Percentiles rank a stretch among this genome's conserved stretches.
phyloP scores from a whole-genome alignment of 2,113 vertebrate species.

The Pedetes capensis region DNA sequence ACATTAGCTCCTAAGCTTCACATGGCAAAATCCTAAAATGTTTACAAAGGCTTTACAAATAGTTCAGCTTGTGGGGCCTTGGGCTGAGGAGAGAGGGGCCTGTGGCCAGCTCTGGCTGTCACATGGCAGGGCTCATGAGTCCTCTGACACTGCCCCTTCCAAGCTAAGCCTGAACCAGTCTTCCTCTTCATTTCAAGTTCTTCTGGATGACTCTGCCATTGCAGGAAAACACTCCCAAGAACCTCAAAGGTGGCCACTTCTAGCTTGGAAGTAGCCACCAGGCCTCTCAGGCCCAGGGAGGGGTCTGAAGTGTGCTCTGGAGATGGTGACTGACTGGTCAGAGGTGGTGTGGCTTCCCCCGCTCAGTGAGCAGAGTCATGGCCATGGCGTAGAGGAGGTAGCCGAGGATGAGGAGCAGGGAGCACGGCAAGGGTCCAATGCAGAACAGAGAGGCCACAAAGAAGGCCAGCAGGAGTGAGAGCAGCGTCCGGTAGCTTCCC shows the following conservation, averaged over 20 bases:
- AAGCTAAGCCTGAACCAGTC: neutral
- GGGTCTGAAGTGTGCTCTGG: neutral
- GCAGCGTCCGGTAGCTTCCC: constrained; percentile 91
- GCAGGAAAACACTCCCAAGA: neutral
- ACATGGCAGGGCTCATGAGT: neutral
- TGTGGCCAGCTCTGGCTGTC: rapidly evolving
- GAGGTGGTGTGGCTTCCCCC: constrained; percentile 85
- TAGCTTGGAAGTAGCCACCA: neutral
- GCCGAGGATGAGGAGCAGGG: constrained; percentile 81
- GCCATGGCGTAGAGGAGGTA: constrained; percentile 87
- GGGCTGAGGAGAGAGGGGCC: too few species aligned
- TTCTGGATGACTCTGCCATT: neutral
- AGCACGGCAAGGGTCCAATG: constrained; percentile 84
- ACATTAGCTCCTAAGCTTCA: neutral
- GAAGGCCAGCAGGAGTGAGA: constrained; percentile 86
- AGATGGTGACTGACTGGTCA: neutral
- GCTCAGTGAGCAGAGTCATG: constrained; percentile 85
- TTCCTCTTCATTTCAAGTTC: neutral
- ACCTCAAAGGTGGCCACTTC: neutral
- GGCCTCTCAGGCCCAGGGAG: neutral
- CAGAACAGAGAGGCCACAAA: constrained; percentile 85
- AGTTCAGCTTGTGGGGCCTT: neutral
- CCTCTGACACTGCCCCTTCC: neutral
- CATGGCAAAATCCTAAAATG: neutral
- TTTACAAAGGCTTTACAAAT: neutral